Percentiles rank a stretch among this genome's conserved stretches.
These are phyloP conservation scores for Hemichromis elongatus DNA, from an alignment of 2,113 vertebrate species.

Conservation along the genomic window DNA sequence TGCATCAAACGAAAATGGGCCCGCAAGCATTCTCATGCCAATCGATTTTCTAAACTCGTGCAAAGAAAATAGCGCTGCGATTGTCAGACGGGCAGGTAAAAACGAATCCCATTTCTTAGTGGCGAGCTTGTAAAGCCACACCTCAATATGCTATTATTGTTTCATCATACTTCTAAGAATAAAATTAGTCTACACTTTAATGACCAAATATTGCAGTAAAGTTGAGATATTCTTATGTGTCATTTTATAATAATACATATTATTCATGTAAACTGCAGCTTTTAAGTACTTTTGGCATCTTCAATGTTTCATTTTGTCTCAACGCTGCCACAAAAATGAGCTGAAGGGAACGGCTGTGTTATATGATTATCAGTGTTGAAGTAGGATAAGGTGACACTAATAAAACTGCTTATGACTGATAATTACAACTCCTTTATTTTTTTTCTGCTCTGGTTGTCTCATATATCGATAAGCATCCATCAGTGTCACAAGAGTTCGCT, in stretches of 20 bases:
- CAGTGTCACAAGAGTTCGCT: neutral
- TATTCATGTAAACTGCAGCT: neutral
- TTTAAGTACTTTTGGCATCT: neutral
- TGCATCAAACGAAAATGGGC: slow-evolving; percentile 1
- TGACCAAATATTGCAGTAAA: neutral
- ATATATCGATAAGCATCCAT: neutral
- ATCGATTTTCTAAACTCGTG: slow-evolving; percentile 21
- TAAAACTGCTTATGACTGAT: neutral
- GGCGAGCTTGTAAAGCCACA: neutral
- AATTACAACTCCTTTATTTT: neutral
- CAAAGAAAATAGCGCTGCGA: neutral
- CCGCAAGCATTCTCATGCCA: neutral
- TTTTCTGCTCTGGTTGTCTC: neutral
- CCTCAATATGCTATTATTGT: neutral
- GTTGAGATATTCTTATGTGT: neutral
- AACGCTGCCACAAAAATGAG: neutral
- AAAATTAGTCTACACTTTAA: neutral
- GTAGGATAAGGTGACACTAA: neutral
- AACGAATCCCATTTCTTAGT: neutral
- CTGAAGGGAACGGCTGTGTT: neutral
- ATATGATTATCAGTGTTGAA: neutral
- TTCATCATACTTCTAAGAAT: neutral
- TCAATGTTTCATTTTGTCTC: neutral
- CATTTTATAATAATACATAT: neutral
- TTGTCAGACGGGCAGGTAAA: neutral